phyloP scores from a whole-genome alignment of 2,113 vertebrate genomes.

The Brachionichthys hirsutus region DNA sequence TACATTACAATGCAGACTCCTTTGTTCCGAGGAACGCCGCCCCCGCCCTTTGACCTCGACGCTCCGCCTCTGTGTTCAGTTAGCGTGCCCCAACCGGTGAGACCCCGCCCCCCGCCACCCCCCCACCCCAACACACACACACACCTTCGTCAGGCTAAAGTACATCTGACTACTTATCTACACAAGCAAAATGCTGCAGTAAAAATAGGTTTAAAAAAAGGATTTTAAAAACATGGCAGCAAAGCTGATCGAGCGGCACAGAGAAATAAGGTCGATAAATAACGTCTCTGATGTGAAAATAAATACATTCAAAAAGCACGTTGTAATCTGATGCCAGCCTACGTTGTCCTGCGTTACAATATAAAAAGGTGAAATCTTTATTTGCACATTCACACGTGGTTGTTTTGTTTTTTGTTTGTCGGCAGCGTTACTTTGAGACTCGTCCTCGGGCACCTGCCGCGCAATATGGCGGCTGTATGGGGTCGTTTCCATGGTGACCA shows the following conservation, averaged over 20 bases:
- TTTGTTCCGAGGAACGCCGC: conserved; percentile 20
- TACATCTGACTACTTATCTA: conserved; percentile 61
- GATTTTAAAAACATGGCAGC: conserved; percentile 54
- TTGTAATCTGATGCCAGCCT: conserved; percentile 59
- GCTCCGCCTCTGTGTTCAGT: conserved; percentile 39
- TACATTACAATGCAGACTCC: conserved; percentile 65
- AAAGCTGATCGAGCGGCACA: conserved; percentile 68
- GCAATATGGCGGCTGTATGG: conserved; percentile 66
- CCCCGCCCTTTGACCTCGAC: conserved; percentile 15
- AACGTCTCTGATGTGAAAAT: conserved; percentile 55
- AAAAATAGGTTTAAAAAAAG: conserved; percentile 56
- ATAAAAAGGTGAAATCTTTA: conserved; percentile 71
- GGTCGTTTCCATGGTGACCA: conserved; percentile 63
- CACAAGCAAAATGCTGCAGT: conserved; percentile 63
- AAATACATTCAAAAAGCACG: conserved; percentile 63
- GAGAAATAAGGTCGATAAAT: conserved; percentile 65
- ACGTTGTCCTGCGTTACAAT: conserved; percentile 60
- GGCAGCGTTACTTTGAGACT: conserved; percentile 71
- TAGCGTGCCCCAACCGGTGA: conserved; percentile 24
- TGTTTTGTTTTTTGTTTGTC: conserved; percentile 35
- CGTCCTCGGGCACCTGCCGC: conserved; percentile 75
- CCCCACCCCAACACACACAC: too few relatives aligned
- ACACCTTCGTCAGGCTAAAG: conserved; percentile 42
- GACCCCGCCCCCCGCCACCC: conserved; percentile 23
- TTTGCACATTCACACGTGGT: conserved; percentile 64